Base-by-base conservation (phyloP, 2,888 invertebrate species). In the Octonoba sinensis region DNA sequence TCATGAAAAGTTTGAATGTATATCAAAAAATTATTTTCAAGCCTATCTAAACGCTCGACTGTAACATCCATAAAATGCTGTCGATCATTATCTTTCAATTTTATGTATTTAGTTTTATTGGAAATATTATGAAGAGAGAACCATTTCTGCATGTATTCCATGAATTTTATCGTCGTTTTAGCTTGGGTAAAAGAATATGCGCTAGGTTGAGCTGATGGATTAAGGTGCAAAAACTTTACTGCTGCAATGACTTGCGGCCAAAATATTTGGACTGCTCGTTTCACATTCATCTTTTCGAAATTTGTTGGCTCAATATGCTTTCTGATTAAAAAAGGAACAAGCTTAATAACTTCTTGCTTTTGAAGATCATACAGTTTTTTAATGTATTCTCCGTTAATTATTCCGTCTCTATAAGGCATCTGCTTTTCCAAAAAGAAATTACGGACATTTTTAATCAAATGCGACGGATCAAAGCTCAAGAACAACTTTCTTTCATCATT, bases 251-350 rank as follows among this genome's bases (percentile, higher is more conserved):
- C 59, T 24, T 20, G 59, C 15, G 59, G 59, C 24, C 22, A 59
- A 11, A 59, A 59, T 22, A 59, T 59, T 59, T 20, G 22, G 12
- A 59, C 59, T 3, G 13, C 59, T 2, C 59, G 59, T 59, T 24
- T 59, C 59, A 59, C 59, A 20, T 59, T 59, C 59, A 59, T 59
- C 22, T 59, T 59, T 59, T 59, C 59, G 20, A 59, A 59, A 24
- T 59, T 59, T 59, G 59, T 59, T 3, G 59, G 59, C 15, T 59
- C 59, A 59, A 59, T 20, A 11, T 59, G 59, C 22, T 59, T 22
- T 20, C 59, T 59, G 22, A 13, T 59, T 24, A 59, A 24, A 20
- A 22, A 22, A 15, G 15, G 59, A 15, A 59, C 59, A 3, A 24
- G 4, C 18, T 54, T 54, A 18, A 18, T 18, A 54, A 54, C 8